These are phyloP conservation scores for Stenodera caucasica DNA, from an alignment of 2,888 invertebrate genomes.

Conservation along the genomic window DNA sequence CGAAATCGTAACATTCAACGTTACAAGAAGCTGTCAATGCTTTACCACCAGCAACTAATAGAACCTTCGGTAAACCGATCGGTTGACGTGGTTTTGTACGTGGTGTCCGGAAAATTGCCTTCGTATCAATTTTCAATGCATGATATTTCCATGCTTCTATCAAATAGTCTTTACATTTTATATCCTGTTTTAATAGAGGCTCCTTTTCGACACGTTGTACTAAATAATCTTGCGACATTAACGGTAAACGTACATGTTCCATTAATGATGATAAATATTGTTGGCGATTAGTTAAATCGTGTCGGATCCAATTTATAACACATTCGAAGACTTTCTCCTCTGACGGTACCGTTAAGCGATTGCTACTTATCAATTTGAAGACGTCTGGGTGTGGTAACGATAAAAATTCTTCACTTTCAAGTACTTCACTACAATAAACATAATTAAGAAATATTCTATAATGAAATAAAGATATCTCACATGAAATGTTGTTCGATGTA, in stretches of 20 bases:
- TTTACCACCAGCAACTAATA: slow-evolving; percentile 74
- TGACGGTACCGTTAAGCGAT: slow-evolving; percentile 81
- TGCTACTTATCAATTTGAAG: slow-evolving; percentile 78
- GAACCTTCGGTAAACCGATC: slow-evolving; percentile 78
- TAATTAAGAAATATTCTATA: too few relatives aligned
- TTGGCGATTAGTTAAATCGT: slow-evolving; percentile 69
- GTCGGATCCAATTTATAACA: slow-evolving; percentile 77
- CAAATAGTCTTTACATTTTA: slow-evolving; percentile 84
- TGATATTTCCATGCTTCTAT: slow-evolving; percentile 96
- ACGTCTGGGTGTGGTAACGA: slow-evolving; percentile 75
- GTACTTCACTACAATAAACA: slow-evolving; percentile 90
- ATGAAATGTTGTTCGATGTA: slow-evolving; percentile 83
- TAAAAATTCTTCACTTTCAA: slow-evolving; percentile 86
- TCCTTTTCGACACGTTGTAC: slow-evolving; percentile 88
- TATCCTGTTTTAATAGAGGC: slow-evolving; percentile 77
- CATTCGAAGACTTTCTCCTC: slow-evolving; percentile 88
- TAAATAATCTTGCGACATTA: slow-evolving; percentile 86
- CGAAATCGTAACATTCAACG: slow-evolving; percentile 86
- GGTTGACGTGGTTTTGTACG: slow-evolving; percentile 80
- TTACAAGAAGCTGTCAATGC: slow-evolving; percentile 95
- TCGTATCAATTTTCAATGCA: slow-evolving; percentile 83
- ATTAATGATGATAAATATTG: slow-evolving; percentile 75
- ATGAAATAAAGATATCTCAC: slow-evolving; percentile 85
- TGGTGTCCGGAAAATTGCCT: slow-evolving; percentile 72
- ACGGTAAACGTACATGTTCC: slow-evolving; percentile 90